Conservation (phyloP, 2,797 vertebrate genomes). For the Chelonia mydas region DNA sequence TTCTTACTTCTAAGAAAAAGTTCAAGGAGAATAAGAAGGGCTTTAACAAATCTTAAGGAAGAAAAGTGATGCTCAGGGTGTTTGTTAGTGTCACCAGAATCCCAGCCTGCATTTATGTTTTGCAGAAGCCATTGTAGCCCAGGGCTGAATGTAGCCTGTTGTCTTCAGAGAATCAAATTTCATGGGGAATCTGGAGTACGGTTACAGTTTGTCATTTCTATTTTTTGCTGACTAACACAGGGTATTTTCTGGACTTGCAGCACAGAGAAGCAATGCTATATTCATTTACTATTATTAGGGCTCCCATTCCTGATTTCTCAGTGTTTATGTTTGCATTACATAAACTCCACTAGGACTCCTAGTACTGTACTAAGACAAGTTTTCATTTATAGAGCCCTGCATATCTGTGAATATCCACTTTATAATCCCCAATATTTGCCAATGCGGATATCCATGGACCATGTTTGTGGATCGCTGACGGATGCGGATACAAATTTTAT, state of each 20-base stretch:
- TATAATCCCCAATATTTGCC: too few species aligned
- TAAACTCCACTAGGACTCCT: background rate
- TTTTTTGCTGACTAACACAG: constrained; percentile 46
- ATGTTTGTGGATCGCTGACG: too few species aligned
- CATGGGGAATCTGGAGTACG: background rate
- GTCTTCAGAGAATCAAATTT: background rate
- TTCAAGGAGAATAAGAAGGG: background rate
- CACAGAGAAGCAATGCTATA: background rate
- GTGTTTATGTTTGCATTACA: background rate
- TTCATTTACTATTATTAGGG: background rate
- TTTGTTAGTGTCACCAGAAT: background rate
- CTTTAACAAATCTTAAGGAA: background rate
- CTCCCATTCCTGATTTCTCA: background rate
- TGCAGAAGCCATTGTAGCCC: background rate
- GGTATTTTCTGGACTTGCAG: constrained; percentile 7
- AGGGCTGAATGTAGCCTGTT: background rate
- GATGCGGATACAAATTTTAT: too few species aligned
- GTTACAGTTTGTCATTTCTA: background rate
- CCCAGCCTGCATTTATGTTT: background rate
- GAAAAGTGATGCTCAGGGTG: background rate
- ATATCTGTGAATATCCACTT: background rate
- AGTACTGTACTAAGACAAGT: rapidly evolving
- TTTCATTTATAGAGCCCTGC: background rate
- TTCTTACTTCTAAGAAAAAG: rapidly evolving
- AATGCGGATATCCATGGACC: too few species aligned